Evolutionary conservation across 2,888 invertebrate genomes (phyloP).

Genomic region (Ornithoptera priamus): DNA sequence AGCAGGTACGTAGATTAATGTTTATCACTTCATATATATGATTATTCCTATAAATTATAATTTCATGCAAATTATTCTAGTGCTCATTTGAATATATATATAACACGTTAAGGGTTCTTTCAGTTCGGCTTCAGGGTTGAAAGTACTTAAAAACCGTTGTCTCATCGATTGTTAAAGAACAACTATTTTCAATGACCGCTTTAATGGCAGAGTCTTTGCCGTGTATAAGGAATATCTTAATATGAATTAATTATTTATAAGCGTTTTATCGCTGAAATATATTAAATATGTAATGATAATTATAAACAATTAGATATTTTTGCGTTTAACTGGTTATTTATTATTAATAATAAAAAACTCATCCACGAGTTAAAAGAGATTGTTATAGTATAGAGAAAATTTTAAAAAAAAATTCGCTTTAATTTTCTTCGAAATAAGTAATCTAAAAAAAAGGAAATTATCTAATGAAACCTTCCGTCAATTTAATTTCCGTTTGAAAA

Average conservation of each 20-base stretch:
- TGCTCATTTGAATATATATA: background rate
- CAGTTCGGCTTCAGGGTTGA: background rate
- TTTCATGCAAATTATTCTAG: background rate
- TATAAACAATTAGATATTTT: background rate
- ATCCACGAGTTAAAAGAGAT: too few species aligned
- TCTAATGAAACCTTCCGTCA: background rate
- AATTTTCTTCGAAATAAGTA: background rate
- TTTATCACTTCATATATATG: background rate
- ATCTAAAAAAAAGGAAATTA: background rate
- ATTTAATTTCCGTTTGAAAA: conserved; percentile 17
- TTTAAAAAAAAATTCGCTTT: conserved; percentile 1
- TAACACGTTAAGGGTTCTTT: background rate
- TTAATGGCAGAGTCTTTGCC: background rate
- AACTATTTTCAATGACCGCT: background rate
- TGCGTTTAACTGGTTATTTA: too few species aligned
- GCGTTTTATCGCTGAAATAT: background rate
- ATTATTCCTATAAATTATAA: background rate
- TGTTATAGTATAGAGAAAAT: too few species aligned
- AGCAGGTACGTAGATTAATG: too few species aligned
- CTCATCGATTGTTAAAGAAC: background rate
- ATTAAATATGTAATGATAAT: background rate
- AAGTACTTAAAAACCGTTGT: background rate
- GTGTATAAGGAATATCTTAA: background rate
- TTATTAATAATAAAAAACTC: too few species aligned
- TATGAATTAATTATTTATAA: too few species aligned